Percentiles rank a stretch among this genome's conserved stretches.
These are phyloP conservation scores for Selene dorsalis DNA, from an alignment of 2,797 vertebrate genomes.

Conservation along the genomic window DNA sequence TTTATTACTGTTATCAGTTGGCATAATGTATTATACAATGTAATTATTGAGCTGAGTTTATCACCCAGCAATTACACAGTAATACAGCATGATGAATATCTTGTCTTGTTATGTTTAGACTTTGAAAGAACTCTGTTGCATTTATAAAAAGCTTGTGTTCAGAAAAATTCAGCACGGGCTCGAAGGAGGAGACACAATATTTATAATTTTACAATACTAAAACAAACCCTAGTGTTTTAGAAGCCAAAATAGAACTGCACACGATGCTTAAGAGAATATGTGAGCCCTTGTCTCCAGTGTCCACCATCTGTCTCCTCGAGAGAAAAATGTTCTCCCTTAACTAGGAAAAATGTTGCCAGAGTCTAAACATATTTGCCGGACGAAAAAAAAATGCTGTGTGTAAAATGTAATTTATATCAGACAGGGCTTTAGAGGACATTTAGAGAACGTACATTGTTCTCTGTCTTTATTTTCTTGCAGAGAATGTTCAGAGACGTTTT, in stretches of 20 bases:
- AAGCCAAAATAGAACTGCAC: conserved; percentile 7
- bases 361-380: conserved; percentile 10
- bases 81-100: conserved; percentile 2
- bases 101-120: conserved; percentile 13
- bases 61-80: background rate
- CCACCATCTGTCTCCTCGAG: background rate
- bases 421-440: conserved; percentile 18
- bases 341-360: background rate
- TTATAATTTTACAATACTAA: conserved; percentile 41
- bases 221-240: conserved; percentile 36
- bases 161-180: conserved; percentile 15
- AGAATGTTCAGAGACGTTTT: conserved; percentile 11
- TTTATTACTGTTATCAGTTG: background rate
- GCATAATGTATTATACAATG: background rate
- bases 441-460: background rate
- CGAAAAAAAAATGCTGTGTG: conserved; percentile 12
- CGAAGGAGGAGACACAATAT: conserved; percentile 1
- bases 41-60: background rate
- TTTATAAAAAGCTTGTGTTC: conserved; percentile 27
- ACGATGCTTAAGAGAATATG: background rate
- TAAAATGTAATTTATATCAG: conserved; percentile 27
- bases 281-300: background rate
- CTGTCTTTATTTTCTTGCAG: conserved; percentile 29
- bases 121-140: conserved; percentile 9
- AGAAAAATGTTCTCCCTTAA: conserved; percentile 19